Evolutionary conservation across 2,888 invertebrate genomes (phyloP), one percentile per base, ranked within the genome.

Genomic region (Eupithecia vulgata): DNA sequence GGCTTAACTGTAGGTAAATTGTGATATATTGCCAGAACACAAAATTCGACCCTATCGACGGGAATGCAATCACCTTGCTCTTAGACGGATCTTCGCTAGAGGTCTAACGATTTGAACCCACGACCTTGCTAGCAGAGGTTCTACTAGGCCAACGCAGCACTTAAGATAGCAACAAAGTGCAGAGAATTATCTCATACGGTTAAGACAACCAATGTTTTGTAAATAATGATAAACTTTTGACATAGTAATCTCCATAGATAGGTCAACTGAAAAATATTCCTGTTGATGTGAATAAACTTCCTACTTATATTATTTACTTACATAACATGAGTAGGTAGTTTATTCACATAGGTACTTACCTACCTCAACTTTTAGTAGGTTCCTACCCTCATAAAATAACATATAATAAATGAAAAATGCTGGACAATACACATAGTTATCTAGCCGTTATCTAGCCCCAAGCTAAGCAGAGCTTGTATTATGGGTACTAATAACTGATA

Each of bases 101-200:
- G 48, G 48, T 48, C n/a, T n/a, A 8, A n/a, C n/a, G 57, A 12
- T 25, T 25, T 13, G 57, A 57, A 57, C 57, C 57, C 25, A 13
- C 57, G 25, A 57, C 57, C 25, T 25, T 25, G 5, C 13, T 52
- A 52, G 3, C 4, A 21, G 57, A 13, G 12, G 21, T 57, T 57
- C 21, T 25, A 57, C 57, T 57, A 57, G 57, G 57, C 25, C 57
- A 57, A 21, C 4, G 57, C 13, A 25, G 57, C 25, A 13, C 25
- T 57, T 57, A 57, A 57, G 57, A 57, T 57, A 57, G 25, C 57
- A 57, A 57, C 25, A 57, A 57, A 25, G 57, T 57, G 57, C 57
- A 57, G 25, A 57, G 1, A 57, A 25, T 57, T 25, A 57, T 57
- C 57, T 13, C 12, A 57, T 4, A 57, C 25, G 57, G 57, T 25